Evolutionary conservation across 2,797 vertebrate species (phyloP).

Genomic region (Micropoecilia bifurca): DNA sequence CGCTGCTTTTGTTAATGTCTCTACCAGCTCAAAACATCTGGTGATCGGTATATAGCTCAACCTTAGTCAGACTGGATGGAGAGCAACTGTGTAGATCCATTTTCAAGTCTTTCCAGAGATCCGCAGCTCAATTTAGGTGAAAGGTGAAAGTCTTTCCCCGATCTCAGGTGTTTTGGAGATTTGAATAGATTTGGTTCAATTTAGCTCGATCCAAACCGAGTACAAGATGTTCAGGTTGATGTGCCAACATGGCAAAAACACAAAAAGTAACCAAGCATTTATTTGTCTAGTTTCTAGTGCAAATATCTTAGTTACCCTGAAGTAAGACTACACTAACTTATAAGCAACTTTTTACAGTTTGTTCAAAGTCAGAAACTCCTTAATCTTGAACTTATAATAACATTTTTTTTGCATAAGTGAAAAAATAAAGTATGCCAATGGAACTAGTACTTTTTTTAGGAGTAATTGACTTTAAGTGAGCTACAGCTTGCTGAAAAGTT

Average conservation of each 20-base stretch:
- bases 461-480: background rate
- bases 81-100: background rate
- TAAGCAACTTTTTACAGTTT: background rate
- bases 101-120: background rate
- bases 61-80: background rate
- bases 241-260: background rate
- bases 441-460: background rate
- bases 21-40: background rate
- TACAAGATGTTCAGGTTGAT: background rate
- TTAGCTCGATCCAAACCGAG: background rate
- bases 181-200: background rate
- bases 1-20: constrained; percentile 14
- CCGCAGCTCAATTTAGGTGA: background rate
- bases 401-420: no score
- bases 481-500: background rate
- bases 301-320: background rate
- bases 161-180: background rate
- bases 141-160: background rate
- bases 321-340: background rate
- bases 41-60: background rate
- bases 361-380: background rate
- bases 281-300: background rate
- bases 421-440: background rate
- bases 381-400: background rate
- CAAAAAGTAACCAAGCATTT: background rate